Percentiles rank a stretch among this genome's conserved stretches.
These are phyloP conservation scores for Columba livia DNA, from an alignment of 2,113 vertebrate species.

Conservation along the genomic window DNA sequence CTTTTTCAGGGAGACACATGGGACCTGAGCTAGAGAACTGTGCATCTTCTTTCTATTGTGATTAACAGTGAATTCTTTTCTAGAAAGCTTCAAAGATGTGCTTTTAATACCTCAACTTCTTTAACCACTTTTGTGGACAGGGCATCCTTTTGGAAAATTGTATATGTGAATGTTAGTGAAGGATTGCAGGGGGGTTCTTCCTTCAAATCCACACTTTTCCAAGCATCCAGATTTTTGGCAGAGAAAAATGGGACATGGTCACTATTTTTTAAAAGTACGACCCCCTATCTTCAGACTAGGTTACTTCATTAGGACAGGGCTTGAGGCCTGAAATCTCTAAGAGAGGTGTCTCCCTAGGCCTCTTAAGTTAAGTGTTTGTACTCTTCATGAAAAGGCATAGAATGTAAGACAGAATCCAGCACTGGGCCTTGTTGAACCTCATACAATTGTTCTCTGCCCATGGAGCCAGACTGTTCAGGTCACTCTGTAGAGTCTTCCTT, in stretches of 20 bases:
- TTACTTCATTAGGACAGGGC: neutral
- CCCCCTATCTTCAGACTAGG: neutral
- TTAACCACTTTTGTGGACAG: neutral
- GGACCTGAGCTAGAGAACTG: neutral
- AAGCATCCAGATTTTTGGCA: neutral
- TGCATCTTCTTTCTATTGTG: neutral
- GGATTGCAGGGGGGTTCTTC: neutral
- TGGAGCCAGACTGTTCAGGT: too few relatives aligned
- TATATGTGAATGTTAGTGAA: neutral
- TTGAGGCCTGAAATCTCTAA: neutral
- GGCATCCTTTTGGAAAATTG: neutral
- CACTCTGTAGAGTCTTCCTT: too few relatives aligned
- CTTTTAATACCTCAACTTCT: neutral
- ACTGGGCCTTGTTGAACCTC: neutral
- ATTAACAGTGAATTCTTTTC: neutral
- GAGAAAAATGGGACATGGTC: fast-evolving
- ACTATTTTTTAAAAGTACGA: neutral
- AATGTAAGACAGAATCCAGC: neutral
- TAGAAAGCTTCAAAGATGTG: neutral
- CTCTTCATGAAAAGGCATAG: neutral
- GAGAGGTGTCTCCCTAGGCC: neutral
- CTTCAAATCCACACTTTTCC: neutral
- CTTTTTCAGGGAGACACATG: neutral
- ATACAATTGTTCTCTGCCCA: neutral
- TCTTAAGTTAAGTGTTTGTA: neutral